Percentiles rank a stretch among this genome's conserved stretches.
Conservation (phyloP, 1,140 invertebrate species). For the Himalopsyche phryganea region DNA sequence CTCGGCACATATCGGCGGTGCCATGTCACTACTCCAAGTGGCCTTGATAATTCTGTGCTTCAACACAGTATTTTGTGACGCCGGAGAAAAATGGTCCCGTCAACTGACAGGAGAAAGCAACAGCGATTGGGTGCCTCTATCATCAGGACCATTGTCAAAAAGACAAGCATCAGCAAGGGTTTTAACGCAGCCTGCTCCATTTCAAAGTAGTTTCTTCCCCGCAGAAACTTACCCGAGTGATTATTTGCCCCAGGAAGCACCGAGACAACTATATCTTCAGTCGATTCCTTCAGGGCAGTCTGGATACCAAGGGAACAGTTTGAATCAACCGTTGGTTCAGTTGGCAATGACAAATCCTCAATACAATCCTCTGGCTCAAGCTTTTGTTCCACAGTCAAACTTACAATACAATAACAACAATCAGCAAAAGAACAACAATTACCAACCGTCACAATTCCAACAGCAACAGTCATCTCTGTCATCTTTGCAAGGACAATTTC, state of each 20-base stretch:
- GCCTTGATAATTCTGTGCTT: conserved; percentile 4
- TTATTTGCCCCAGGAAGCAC: conserved; percentile 43
- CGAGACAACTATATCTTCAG: conserved; percentile 46
- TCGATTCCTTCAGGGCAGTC: conserved; percentile 40
- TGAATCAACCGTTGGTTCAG: conserved; percentile 35
- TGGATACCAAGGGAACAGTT: conserved; percentile 40
- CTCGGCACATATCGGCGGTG: conserved; percentile 7
- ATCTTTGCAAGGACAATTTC: conserved; percentile 29
- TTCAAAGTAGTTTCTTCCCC: conserved; percentile 42
- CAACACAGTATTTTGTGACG: background rate
- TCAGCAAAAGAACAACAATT: no score
- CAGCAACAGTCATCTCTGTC: conserved; percentile 2
- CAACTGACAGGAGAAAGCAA: conserved; percentile 18
- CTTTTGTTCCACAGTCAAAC: conserved; percentile 41
- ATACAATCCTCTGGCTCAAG: conserved; percentile 42
- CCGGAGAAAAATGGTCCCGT: conserved; percentile 26
- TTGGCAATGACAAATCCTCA: conserved; percentile 16
- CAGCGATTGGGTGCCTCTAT: conserved; percentile 29
- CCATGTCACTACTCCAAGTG: background rate
- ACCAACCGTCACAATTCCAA: conserved; percentile 13
- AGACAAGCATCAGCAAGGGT: conserved; percentile 51
- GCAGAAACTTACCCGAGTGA: conserved; percentile 42
- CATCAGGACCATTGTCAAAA: conserved; percentile 35
- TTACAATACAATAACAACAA: conserved; percentile 31
- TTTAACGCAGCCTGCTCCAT: conserved; percentile 45